Evolutionary conservation across 1,140 invertebrate species (phyloP), one percentile per base, ranked within the genome.

Genomic region (Berghia stephanieae): DNA sequence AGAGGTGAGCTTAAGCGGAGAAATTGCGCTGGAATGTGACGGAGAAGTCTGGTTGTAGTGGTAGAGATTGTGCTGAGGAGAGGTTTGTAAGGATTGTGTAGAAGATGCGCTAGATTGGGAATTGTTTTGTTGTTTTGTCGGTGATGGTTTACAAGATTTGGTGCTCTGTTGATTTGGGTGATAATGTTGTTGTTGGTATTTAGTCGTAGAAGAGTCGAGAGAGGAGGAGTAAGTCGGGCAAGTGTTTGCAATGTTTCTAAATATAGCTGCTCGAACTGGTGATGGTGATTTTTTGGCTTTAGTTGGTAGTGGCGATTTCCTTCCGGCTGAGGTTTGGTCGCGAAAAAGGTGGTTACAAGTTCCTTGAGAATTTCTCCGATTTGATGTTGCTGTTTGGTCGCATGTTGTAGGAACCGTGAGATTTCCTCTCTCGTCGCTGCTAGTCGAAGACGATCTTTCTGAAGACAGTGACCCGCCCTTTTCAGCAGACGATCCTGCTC

Each of bases 291-390:
- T 75, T 31, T 44, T 57, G 16, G 16, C 63, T 34, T 68, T 76
- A 21, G 27, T 3, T 1, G 43, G 52, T 5, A 75, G 42, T 24
- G 72, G 74, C 3, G 57, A 68, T 38, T 76, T 66, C 36, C 63
- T 18, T 21, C 63, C n/a, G n/a, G n/a, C 60, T 38, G 46, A 52
- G 10, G 70, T 34, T 3, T 67, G 74, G n/a, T 76, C 60, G 10
- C 44, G 63, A 34, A 76, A 76, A 38, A 76, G 42, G 68, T 76
- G 43, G 43, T 76, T 76, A 31, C 74, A 76, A 1, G 74, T 68
- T 38, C 74, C 74, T 42, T 76, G 52, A n/a, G 74, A 76, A 1
- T 63, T 44, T 49, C 74, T 4, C 16, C 74, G 13, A 31, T n/a
- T 36, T 21, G n/a, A n/a, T n/a, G n/a, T n/a, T n/a, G n/a, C 55